These are phyloP conservation scores for Otolemur garnettii DNA, from an alignment of 2,113 vertebrate species.

Conservation along the genomic window DNA sequence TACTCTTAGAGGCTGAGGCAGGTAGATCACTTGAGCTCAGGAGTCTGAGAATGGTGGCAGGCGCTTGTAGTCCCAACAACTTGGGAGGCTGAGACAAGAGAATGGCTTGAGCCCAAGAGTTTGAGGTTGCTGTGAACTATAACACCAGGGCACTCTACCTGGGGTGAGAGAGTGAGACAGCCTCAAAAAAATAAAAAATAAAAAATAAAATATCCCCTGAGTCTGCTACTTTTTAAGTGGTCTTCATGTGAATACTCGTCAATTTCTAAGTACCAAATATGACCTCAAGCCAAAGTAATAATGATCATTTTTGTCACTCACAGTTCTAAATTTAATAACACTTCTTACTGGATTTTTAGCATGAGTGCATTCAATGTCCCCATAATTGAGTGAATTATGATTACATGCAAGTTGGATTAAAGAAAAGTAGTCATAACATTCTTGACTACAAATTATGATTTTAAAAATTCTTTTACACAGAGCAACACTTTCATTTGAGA, in stretches of 20 bases:
- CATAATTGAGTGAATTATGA: neutral
- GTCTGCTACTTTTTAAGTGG: neutral
- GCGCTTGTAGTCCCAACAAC: no score
- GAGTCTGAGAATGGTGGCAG: no score
- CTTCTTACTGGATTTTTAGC: neutral
- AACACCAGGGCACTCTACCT: no score
- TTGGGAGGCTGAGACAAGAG: no score
- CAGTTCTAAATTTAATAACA: neutral
- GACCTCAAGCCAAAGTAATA: neutral
- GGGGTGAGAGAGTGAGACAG: no score
- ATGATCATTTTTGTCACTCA: neutral
- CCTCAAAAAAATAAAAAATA: no score
- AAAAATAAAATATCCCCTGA: neutral
- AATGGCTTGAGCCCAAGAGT: no score
- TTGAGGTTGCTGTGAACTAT: no score
- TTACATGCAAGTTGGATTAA: neutral
- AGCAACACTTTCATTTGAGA: slow-evolving; percentile 1
- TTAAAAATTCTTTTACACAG: neutral
- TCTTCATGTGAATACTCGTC: neutral
- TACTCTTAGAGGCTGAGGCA: no score
- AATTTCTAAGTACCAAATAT: neutral
- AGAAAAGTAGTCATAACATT: slow-evolving; percentile 3
- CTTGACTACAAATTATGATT: slow-evolving; percentile 27
- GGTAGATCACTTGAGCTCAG: no score
- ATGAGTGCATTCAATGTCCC: neutral